phyloP scores from a whole-genome alignment of 2,888 invertebrate genomes.

The Cantharis lateralis region DNA sequence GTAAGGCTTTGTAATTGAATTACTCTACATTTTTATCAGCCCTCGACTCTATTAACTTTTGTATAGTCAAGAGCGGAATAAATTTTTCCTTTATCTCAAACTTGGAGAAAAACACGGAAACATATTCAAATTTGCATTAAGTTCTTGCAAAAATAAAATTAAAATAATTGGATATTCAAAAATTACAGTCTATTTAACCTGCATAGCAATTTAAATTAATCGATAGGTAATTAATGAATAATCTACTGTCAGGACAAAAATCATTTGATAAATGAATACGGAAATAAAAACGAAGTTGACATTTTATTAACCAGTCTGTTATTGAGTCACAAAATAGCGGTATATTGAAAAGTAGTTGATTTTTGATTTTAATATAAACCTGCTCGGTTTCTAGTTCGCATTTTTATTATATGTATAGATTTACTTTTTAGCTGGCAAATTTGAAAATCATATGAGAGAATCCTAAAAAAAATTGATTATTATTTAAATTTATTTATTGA shows the following conservation, averaged over 20 bases:
- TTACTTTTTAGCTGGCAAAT: background rate
- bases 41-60: background rate
- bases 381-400: background rate
- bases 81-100: background rate
- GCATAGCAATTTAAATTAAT: too few relatives aligned
- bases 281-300: background rate
- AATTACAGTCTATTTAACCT: background rate
- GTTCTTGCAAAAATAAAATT: background rate
- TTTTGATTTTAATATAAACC: background rate
- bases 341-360: background rate
- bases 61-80: background rate
- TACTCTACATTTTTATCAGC: background rate
- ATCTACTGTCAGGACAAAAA: background rate
- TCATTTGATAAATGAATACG: background rate
- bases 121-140: background rate
- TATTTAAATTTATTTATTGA: background rate
- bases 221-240: background rate
- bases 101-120: background rate
- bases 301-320: background rate
- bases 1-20: background rate
- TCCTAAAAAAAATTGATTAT: background rate
- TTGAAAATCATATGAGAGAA: background rate
- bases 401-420: background rate
- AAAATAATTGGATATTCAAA: background rate
- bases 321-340: background rate